A percentile compares a stretch with the other conserved stretches of the same genome.
These are phyloP conservation scores for Halocaridina rubra DNA, from an alignment of 2,888 invertebrate genomes.

Conservation along the genomic window DNA sequence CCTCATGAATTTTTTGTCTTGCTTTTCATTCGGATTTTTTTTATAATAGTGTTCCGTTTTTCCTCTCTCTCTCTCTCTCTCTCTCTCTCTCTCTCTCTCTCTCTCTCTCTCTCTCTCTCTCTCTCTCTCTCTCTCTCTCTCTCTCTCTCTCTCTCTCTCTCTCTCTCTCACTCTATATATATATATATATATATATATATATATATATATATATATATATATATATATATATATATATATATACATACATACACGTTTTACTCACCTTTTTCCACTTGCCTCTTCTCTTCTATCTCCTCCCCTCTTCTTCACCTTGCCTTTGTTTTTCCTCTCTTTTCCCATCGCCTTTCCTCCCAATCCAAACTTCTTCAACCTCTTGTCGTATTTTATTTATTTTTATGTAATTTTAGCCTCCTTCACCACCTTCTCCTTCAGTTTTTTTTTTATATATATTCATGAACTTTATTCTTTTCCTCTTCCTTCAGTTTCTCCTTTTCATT, in stretches of 20 bases:
- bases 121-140: slow-evolving; percentile 12
- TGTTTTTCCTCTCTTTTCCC: not conserved
- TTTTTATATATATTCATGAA: too few relatives aligned
- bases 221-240: not conserved
- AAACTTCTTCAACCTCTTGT: too few relatives aligned
- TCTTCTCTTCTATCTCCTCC: not conserved
- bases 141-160: slow-evolving; percentile 27
- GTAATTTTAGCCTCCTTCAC: not conserved
- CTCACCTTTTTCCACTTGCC: not conserved
- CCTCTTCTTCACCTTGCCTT: not conserved
- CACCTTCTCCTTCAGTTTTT: too few relatives aligned
- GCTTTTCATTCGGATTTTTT: too few relatives aligned
- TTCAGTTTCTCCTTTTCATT: not conserved
- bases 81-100: not conserved
- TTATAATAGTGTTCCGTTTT: too few relatives aligned
- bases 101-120: not conserved
- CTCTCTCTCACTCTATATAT: slow-evolving; percentile 11
- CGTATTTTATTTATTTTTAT: too few relatives aligned
- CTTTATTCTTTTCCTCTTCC: not conserved
- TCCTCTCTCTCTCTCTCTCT: not conserved
- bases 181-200: not conserved
- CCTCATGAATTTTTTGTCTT: too few relatives aligned
- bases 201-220: not conserved
- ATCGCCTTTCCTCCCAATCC: not conserved
- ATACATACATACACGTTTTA: not conserved